Conservation (phyloP, 2,888 invertebrate genomes). For the Andricus quercusramuli region DNA sequence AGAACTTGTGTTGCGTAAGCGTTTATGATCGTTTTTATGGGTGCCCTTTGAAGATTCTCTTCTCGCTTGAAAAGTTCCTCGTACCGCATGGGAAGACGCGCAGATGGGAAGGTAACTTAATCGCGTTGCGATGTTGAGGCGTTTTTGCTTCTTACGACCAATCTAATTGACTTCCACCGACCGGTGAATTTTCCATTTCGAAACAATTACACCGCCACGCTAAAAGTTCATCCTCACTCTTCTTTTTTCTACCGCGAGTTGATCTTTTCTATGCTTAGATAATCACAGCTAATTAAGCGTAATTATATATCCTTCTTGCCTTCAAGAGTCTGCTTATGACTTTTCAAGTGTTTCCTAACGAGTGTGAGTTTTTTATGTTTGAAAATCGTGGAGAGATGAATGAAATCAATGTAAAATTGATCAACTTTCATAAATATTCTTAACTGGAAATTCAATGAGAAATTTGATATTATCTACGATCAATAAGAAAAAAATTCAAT, state of each 20-base stretch:
- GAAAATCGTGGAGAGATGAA: neutral
- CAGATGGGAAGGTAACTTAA: neutral
- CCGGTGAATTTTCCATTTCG: constrained; percentile 12
- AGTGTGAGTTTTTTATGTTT: neutral
- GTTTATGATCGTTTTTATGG: constrained; percentile 33
- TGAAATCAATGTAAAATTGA: neutral
- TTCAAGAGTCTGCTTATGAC: neutral
- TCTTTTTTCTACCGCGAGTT: neutral
- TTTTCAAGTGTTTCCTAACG: constrained; percentile 1
- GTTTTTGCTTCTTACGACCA: constrained; percentile 9
- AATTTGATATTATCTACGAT: neutral
- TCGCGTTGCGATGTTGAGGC: neutral
- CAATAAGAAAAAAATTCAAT: neutral
- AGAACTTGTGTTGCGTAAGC: constrained; percentile 11
- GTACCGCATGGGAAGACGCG: neutral
- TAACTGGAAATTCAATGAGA: neutral
- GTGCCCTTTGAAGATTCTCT: constrained; percentile 17
- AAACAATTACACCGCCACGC: constrained; percentile 12
- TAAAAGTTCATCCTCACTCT: constrained; percentile 24
- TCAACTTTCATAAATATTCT: neutral
- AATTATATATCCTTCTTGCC: constrained; percentile 28
- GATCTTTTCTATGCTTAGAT: constrained; percentile 26
- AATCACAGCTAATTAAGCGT: constrained; percentile 19
- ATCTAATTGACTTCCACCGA: constrained; percentile 5
- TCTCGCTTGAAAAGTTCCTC: neutral